Evolutionary conservation across 2,113 vertebrate genomes (phyloP).

Genomic region (Scytalopus superciliaris): DNA sequence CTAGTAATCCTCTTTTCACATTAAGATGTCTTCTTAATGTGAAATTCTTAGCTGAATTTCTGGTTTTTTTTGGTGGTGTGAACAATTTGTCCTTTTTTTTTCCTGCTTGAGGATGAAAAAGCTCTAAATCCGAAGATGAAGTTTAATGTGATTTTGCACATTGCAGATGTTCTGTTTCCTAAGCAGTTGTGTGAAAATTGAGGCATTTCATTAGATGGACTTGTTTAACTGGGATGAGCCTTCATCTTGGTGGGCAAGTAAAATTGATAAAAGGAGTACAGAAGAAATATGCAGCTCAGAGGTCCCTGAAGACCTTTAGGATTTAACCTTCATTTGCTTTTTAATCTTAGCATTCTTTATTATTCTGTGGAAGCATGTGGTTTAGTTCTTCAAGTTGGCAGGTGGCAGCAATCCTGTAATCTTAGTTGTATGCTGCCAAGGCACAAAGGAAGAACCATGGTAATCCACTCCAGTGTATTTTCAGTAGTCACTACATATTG

Average conservation of each 20-base stretch:
- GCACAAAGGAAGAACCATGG: conserved; percentile 28
- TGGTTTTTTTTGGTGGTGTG: neutral
- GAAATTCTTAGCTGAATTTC: neutral
- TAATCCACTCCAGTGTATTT: conserved; percentile 47
- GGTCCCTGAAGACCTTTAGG: neutral
- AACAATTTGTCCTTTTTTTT: neutral
- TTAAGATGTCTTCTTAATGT: neutral
- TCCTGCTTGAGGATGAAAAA: neutral
- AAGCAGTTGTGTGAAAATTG: neutral
- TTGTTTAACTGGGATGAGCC: neutral
- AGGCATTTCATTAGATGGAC: neutral
- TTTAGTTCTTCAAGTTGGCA: conserved; percentile 36
- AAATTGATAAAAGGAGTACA: neutral
- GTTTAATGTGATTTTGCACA: neutral
- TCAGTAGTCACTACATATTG: conserved; percentile 17
- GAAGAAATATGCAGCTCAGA: neutral
- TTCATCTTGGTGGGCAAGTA: neutral
- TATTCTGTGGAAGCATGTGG: conserved; percentile 1
- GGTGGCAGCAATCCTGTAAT: conserved; percentile 35
- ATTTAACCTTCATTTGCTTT: conserved; percentile 59
- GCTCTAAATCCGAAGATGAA: neutral
- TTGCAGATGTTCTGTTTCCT: neutral
- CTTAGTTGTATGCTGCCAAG: conserved; percentile 35
- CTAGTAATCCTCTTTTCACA: neutral
- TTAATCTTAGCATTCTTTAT: conserved; percentile 35